These are phyloP conservation scores for Sparus aurata DNA, from an alignment of 2,797 vertebrate species.

Conservation along the genomic window DNA sequence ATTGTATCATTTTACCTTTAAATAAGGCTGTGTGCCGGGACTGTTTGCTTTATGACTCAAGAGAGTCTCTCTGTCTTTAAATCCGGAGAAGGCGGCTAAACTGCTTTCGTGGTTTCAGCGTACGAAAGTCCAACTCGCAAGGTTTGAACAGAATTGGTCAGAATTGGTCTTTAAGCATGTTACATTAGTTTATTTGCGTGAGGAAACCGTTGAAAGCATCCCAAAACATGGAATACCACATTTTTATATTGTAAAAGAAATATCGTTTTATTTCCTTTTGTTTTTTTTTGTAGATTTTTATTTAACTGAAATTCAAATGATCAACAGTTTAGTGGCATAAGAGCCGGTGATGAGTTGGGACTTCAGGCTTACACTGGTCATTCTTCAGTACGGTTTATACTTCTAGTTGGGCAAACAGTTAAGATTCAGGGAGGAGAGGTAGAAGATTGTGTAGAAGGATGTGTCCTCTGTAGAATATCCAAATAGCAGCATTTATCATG, in stretches of 20 bases:
- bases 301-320: background rate
- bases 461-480: slow-evolving; percentile 10
- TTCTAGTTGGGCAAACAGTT: background rate
- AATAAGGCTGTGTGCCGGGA: background rate
- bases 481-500: slow-evolving; percentile 35
- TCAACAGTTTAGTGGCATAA: background rate
- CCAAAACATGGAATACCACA: background rate
- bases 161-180: background rate
- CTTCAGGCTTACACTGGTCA: background rate
- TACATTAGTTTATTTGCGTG: background rate
- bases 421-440: background rate
- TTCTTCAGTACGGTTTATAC: background rate
- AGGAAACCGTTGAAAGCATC: background rate
- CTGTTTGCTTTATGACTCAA: slow-evolving; percentile 13
- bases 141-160: too few species aligned
- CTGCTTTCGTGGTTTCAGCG: background rate
- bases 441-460: background rate
- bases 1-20: background rate
- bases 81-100: background rate
- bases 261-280: too few species aligned
- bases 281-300: background rate
- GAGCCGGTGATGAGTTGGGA: background rate
- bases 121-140: background rate
- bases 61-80: background rate
- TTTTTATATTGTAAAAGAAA: too few species aligned